phyloP scores from a whole-genome alignment of 2,113 vertebrate species.

The Jacana jacana region DNA sequence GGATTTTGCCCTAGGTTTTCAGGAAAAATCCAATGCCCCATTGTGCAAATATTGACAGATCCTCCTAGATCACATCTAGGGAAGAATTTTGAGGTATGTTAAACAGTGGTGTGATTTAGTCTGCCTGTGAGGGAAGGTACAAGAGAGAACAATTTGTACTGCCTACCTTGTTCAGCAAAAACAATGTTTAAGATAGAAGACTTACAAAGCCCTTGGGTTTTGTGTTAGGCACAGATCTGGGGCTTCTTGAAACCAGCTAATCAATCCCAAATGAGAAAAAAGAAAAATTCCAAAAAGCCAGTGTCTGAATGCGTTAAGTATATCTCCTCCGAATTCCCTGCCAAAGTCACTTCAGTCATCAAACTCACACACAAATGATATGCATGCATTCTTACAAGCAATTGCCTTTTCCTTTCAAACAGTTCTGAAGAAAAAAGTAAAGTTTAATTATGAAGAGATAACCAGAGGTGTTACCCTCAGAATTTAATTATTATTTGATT shows the following conservation, averaged over 20 bases:
- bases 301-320: neutral
- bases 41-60: neutral
- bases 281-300: neutral
- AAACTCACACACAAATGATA: constrained; percentile 20
- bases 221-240: neutral
- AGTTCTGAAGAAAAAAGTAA: constrained; percentile 55
- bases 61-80: neutral
- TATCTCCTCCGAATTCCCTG: neutral
- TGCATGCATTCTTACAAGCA: constrained; percentile 27
- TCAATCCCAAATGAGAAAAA: neutral
- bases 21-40: neutral
- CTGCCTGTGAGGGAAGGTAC: neutral
- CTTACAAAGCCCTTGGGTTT: neutral
- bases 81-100: neutral
- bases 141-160: neutral
- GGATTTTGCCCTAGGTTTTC: neutral
- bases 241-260: neutral
- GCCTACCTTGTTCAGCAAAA: neutral
- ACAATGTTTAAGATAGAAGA: neutral
- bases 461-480: constrained; percentile 69
- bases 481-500: constrained; percentile 81
- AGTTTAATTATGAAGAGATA: constrained; percentile 77
- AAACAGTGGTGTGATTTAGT: neutral
- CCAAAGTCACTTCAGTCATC: constrained; percentile 54
- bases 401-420: constrained; percentile 35